Base-by-base conservation (phyloP, 1,140 invertebrate species). In the Lucilia cuprina region DNA sequence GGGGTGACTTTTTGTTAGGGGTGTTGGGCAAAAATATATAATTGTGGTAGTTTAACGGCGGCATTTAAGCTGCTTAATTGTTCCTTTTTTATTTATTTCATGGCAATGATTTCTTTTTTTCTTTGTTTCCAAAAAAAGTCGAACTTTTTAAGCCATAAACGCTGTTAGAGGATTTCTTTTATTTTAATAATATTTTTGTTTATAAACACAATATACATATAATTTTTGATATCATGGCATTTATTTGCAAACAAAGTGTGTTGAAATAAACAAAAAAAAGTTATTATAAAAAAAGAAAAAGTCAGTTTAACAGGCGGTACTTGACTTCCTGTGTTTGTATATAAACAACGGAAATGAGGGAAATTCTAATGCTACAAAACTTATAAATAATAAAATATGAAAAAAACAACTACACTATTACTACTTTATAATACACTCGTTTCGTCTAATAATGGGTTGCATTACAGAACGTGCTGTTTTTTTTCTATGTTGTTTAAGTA, bases 301-400 rank as follows among this genome's bases (percentile, higher is more conserved):
- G 65, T 70, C 65, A 70, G 21, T 70, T 70, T 70, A 70, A 70
- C 65, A 70, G 65, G 65, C 65, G 65, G 65, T 70, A 70, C 65
- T 70, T 70, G 65, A 70, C 65, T 70, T 70, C 65, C 65, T 70
- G 65, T 70, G 65, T 70, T 70, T 70, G 19, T 70, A 70, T 70
- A 70, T 2, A 70, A 70, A 70, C 65, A 70, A 70, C 65, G 65
- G 65, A 70, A 70, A 70, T 70, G 65, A 70, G 65, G 65, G 65
- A 70, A 70, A 70, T 70, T 70, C 65, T 70, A 70, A 70, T 70
- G 65, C 65, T 70, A 70, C 65, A 70, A 70, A 60, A 70, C 65
- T 70, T 70, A 70, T 70, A 70, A 70, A 70, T 70, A 70, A 60
- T 60, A 60, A 60, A 60, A 60, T n/a, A 60, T 17, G 50, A 60